Evolutionary conservation across 2,888 invertebrate genomes (phyloP), one percentile per base, ranked within the genome.

Genomic region (Gryllus longicercus): DNA sequence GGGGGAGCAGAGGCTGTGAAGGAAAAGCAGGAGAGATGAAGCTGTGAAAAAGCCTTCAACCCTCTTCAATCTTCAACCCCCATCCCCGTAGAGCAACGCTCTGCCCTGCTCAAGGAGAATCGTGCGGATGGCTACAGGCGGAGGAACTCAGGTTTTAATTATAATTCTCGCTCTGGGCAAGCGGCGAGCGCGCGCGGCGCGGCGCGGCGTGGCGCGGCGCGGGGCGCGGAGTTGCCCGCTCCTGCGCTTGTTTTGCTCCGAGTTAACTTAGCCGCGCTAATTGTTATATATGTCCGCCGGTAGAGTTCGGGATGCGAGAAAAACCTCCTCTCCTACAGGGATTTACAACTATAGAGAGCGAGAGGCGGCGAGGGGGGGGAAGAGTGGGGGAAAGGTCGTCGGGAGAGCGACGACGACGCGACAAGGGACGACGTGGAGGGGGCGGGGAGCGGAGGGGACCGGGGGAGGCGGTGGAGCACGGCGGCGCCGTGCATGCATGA

Each of bases 241-340:
- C 63, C 16, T 18, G n/a, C 63, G 63, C 63, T 18, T 63, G 63
- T 63, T 63, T 63, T 63, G 63, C 63, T 63, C 14, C 14, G 63
- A 18, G 16, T 63, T 18, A 63, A 63, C 63, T 63, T 63, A 14
- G 63, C n/a, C 63, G 5, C 16, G 63, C 63, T n/a, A n/a, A 63
- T 63, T 63, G 63, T 63, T 63, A 63, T 63, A n/a, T 63, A 63
- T 63, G 63, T 63, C 63, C 63, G 63, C 63, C 63, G 63, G 38
- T n/a, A 63, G 63, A 63, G 63, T 63, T 63, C 63, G 63, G n/a
- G 63, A 63, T 63, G 63, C 63, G 63, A 63, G 63, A 63, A 63
- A 63, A 63, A 14, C 16, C 63, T 38, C 38, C 38, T 38, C 38
- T 38, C 38, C 38, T 38, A 38, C 38, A n/a, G 16, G n/a, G 63